Evolutionary conservation across 2,113 vertebrate species (phyloP).

Genomic region (Lepus americanus): DNA sequence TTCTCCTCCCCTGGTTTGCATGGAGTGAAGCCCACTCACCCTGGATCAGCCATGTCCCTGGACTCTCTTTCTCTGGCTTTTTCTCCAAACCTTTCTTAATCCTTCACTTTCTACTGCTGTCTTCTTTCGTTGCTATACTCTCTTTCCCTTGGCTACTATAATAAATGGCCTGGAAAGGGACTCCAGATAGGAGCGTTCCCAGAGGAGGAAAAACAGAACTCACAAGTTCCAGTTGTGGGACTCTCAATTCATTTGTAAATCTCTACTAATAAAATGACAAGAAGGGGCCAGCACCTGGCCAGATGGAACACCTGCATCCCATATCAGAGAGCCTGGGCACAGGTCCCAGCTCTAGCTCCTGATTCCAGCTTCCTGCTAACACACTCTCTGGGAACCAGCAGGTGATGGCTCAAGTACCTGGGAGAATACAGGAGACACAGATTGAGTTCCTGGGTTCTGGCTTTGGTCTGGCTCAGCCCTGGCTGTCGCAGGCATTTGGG

Average conservation of each 20-base stretch:
- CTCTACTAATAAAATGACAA: not conserved
- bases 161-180: not conserved
- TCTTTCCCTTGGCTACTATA: not conserved
- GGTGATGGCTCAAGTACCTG: too few relatives aligned
- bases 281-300: too few relatives aligned
- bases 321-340: too few relatives aligned
- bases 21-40: not conserved
- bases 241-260: not conserved
- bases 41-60: not conserved
- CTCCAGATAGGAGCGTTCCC: not conserved
- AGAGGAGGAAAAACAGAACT: not conserved
- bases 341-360: too few relatives aligned
- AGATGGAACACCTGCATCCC: too few relatives aligned
- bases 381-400: too few relatives aligned
- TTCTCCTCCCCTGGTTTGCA: not conserved
- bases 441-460: too few relatives aligned
- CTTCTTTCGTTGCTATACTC: not conserved
- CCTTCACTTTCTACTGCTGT: not conserved
- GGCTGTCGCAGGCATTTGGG: too few relatives aligned
- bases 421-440: too few relatives aligned
- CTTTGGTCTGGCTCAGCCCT: too few relatives aligned
- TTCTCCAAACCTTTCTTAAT: not conserved
- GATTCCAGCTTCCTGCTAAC: too few relatives aligned
- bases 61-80: not conserved
- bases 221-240: too few relatives aligned